Percentiles rank a stretch among this genome's conserved stretches.
phyloP scores from a whole-genome alignment of 1,140 invertebrate genomes.

The Centruroides sculpturatus region DNA sequence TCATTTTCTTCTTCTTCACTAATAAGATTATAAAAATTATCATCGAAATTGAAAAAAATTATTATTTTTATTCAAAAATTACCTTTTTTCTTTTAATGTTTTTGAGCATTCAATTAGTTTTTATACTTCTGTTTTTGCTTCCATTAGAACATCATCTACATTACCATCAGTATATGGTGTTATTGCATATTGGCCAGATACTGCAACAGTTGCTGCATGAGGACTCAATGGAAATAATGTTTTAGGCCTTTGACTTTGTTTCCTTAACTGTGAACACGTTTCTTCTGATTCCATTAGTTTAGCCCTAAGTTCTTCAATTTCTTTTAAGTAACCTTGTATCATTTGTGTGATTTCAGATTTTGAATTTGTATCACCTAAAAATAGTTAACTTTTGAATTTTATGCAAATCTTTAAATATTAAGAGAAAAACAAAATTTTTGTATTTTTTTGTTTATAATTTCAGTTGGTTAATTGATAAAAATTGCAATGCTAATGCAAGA shows the following conservation, averaged over 20 bases:
- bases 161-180: conserved; percentile 18
- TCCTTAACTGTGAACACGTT: conserved; percentile 59
- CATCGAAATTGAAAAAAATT: conserved; percentile 17
- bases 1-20: neutral
- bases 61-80: conserved; percentile 18
- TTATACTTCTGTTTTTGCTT: conserved; percentile 49
- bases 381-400: too few relatives aligned
- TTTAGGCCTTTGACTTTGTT: conserved; percentile 21
- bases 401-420: too few relatives aligned
- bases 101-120: conserved; percentile 28
- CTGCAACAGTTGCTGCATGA: conserved; percentile 13
- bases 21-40: conserved; percentile 5
- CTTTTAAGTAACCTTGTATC: conserved; percentile 66
- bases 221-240: too few relatives aligned
- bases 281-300: conserved; percentile 77
- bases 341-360: conserved; percentile 48
- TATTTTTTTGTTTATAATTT: too few relatives aligned
- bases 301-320: conserved; percentile 70
- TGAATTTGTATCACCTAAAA: conserved; percentile 17
- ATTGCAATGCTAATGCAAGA: too few relatives aligned
- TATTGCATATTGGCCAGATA: conserved; percentile 15
- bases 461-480: too few relatives aligned
- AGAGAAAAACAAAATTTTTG: too few relatives aligned
- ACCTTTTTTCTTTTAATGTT: too few relatives aligned
- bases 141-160: conserved; percentile 35